phyloP scores from a whole-genome alignment of 2,797 vertebrate genomes.

The Clarias laeviceps region DNA sequence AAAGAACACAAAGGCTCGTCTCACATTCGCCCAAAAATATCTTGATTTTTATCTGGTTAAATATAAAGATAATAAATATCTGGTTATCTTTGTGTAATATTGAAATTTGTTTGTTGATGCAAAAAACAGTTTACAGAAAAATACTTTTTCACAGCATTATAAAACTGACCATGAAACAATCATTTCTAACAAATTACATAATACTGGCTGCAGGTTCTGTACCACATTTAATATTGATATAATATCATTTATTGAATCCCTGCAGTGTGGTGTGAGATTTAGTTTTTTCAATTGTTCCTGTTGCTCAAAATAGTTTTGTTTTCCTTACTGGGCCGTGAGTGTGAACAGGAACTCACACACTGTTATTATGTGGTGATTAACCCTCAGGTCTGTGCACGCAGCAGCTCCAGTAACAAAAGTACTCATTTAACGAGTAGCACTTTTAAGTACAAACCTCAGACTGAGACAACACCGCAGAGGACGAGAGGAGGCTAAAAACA shows the following conservation, averaged over 20 bases:
- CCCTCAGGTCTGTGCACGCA: constrained; percentile 1
- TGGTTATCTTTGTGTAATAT: too few relatives aligned
- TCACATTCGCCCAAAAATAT: too few relatives aligned
- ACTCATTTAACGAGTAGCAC: constrained; percentile 24
- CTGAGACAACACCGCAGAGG: not conserved
- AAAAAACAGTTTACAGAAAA: too few relatives aligned
- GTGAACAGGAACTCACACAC: constrained; percentile 15
- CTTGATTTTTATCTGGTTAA: too few relatives aligned
- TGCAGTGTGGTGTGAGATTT: not conserved
- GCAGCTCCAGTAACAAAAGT: constrained; percentile 29
- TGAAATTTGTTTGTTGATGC: too few relatives aligned
- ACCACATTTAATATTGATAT: not conserved
- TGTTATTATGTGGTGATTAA: constrained; percentile 49
- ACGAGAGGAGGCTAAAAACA: not conserved
- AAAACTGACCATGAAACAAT: not conserved
- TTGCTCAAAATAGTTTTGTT: constrained; percentile 59
- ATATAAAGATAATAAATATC: too few relatives aligned
- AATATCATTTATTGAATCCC: not conserved
- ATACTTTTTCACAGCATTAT: not conserved
- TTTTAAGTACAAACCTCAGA: not conserved
- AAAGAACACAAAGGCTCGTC: too few relatives aligned
- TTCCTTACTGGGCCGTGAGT: constrained; percentile 46
- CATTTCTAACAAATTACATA: not conserved
- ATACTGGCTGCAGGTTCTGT: not conserved
- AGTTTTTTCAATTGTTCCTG: constrained; percentile 11